These are phyloP conservation scores for Platorchestia sp. DNA, from an alignment of 1,140 invertebrate species.

Conservation along the genomic window DNA sequence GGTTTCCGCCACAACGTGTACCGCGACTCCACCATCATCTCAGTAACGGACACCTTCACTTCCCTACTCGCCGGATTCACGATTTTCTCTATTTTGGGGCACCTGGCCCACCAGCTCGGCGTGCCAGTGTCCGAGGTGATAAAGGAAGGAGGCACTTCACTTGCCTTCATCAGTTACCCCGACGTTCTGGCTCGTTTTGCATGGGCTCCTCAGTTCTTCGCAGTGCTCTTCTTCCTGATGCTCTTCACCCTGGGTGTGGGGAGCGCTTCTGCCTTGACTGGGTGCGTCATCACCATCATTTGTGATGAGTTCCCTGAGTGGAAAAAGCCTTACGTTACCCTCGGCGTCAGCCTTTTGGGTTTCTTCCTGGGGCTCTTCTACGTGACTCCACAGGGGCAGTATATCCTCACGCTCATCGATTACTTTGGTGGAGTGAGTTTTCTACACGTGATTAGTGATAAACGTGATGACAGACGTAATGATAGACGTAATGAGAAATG, in stretches of 20 bases:
- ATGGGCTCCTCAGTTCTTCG: constrained; percentile 71
- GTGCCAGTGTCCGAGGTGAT: constrained; percentile 81
- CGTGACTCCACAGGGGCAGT: constrained; percentile 87
- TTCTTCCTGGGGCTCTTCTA: constrained; percentile 80
- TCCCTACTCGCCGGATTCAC: constrained; percentile 88
- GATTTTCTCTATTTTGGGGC: constrained; percentile 88
- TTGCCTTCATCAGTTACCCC: constrained; percentile 89
- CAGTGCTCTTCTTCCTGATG: constrained; percentile 74
- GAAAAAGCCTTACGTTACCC: constrained; percentile 76
- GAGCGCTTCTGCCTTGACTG: constrained; percentile 73
- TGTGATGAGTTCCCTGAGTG: constrained; percentile 73
- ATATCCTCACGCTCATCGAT: constrained; percentile 87
- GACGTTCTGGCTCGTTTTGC: constrained; percentile 83
- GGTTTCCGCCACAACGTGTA: constrained; percentile 74
- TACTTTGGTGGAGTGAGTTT: constrained; percentile 79
- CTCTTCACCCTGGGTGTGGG: constrained; percentile 75
- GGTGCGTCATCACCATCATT: constrained; percentile 73
- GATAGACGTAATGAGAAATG: no score
- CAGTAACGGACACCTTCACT: constrained; percentile 76
- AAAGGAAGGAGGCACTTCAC: constrained; percentile 69
- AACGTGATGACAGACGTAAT: no score
- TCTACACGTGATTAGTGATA: not conserved
- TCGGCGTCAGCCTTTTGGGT: constrained; percentile 75
- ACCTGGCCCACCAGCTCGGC: constrained; percentile 79
- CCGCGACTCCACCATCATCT: constrained; percentile 74